Percentiles rank a stretch among this genome's conserved stretches.
These are phyloP conservation scores for Chrysaora quinquecirrha DNA, from an alignment of 30 jellyfish, hydroid and myxozoan species.

Conservation along the genomic window DNA sequence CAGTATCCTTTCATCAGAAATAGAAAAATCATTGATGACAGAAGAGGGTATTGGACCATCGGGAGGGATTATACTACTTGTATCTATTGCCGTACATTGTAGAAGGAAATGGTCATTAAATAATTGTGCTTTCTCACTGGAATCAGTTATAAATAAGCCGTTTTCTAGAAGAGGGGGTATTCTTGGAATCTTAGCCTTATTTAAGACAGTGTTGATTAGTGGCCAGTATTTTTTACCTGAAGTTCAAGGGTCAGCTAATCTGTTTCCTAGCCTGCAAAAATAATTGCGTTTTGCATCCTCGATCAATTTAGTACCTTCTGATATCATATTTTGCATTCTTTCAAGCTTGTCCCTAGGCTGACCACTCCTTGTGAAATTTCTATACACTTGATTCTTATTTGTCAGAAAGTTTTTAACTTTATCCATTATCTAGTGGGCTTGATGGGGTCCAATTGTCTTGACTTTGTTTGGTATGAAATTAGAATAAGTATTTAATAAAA, in stretches of 20 bases:
- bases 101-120: conserved; percentile 14
- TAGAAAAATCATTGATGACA: conserved; percentile 4
- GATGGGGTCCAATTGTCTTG: conserved; percentile 42
- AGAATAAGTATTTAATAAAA: conserved; percentile 37
- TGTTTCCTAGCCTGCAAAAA: too few relatives aligned
- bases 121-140: too few relatives aligned
- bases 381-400: too few relatives aligned
- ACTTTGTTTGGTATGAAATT: conserved; percentile 54
- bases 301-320: conserved; percentile 25
- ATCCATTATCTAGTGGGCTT: conserved; percentile 16
- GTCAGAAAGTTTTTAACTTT: too few relatives aligned
- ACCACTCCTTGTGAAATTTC: conserved; percentile 20
- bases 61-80: conserved; percentile 16
- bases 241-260: conserved; percentile 32
- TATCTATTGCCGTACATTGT: conserved; percentile 28
- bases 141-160: conserved; percentile 19
- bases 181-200: conserved; percentile 3
- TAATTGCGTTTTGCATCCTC: too few relatives aligned
- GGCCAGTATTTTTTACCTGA: conserved; percentile 37
- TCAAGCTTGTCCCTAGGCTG: conserved; percentile 43
- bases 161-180: conserved; percentile 40
- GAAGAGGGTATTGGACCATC: conserved; percentile 2
- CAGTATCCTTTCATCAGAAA: conserved; percentile 29
- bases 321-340: conserved; percentile 37
- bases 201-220: conserved; percentile 13